Percentiles rank a stretch among this genome's conserved stretches.
These are phyloP conservation scores for Acrocera orbiculus DNA, from an alignment of 2,888 invertebrate species.

Conservation along the genomic window DNA sequence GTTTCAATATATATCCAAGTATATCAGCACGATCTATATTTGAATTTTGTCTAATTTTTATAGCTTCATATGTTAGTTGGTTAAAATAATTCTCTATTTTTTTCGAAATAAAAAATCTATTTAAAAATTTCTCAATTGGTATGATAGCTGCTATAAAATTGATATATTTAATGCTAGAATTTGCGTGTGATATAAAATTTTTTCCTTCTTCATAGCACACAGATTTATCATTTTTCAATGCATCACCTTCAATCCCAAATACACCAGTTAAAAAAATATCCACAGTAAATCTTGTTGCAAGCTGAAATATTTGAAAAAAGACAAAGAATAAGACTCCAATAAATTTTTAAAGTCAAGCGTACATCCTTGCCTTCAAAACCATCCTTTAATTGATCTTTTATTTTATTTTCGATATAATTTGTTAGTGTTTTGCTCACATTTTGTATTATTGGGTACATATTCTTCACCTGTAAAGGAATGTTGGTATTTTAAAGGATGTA, in stretches of 20 bases:
- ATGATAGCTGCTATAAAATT: too few relatives aligned
- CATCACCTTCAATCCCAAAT: slow-evolving; percentile 30
- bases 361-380: too few relatives aligned
- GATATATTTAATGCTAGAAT: too few relatives aligned
- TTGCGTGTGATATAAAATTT: slow-evolving; percentile 9
- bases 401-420: too few relatives aligned
- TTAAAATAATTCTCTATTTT: slow-evolving; percentile 39
- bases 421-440: too few relatives aligned
- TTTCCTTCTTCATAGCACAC: slow-evolving; percentile 20
- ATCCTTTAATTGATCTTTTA: too few relatives aligned
- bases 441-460: too few relatives aligned
- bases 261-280: slow-evolving; percentile 33
- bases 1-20: slow-evolving; percentile 22
- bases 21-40: slow-evolving; percentile 22
- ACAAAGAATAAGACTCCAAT: too few relatives aligned
- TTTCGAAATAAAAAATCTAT: slow-evolving; percentile 20
- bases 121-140: slow-evolving; percentile 16
- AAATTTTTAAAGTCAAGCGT: too few relatives aligned
- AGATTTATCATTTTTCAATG: slow-evolving; percentile 20
- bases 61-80: slow-evolving; percentile 18
- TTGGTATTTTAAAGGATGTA: too few relatives aligned
- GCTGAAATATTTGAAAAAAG: too few relatives aligned
- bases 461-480: too few relatives aligned
- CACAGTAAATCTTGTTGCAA: slow-evolving; percentile 25
- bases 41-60: slow-evolving; percentile 17